Evolutionary conservation across 2,797 vertebrate species (phyloP).

Genomic region (Calcarius lapponicus): DNA sequence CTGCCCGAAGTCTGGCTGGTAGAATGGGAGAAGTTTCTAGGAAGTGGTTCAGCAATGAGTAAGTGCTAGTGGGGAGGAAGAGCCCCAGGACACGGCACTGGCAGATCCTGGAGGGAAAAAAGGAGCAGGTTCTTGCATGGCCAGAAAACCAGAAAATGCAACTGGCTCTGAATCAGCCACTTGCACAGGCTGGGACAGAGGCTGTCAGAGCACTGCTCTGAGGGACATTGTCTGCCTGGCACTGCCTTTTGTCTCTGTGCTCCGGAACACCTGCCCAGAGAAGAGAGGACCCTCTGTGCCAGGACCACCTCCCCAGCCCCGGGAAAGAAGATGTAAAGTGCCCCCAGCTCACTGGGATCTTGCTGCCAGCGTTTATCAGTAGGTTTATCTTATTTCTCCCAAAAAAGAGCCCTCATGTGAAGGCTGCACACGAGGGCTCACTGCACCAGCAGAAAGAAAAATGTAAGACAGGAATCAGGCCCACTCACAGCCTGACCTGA

Average conservation of each 20-base stretch:
- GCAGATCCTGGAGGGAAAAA: not conserved
- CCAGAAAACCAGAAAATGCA: not conserved
- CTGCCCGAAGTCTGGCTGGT: not conserved
- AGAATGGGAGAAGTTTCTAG: not conserved
- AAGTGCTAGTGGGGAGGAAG: accelerated
- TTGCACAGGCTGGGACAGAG: not conserved
- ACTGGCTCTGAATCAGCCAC: not conserved
- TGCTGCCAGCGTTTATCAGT: accelerated
- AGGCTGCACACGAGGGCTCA: not conserved
- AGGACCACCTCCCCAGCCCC: accelerated
- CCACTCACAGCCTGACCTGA: not conserved
- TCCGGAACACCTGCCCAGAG: accelerated
- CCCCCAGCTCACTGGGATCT: not conserved
- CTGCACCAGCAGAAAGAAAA: not conserved
- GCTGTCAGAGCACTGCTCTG: not conserved
- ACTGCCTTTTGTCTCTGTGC: not conserved
- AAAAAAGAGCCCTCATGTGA: not conserved
- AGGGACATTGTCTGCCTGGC: not conserved
- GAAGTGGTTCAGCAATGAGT: accelerated
- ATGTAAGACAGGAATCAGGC: not conserved
- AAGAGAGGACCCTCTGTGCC: not conserved
- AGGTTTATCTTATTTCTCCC: not conserved
- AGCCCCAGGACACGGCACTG: accelerated
- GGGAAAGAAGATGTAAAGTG: not conserved
- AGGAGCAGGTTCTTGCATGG: not conserved